Evolutionary conservation across 2,113 vertebrate genomes (phyloP).

Genomic region (Actenoides hombroni): DNA sequence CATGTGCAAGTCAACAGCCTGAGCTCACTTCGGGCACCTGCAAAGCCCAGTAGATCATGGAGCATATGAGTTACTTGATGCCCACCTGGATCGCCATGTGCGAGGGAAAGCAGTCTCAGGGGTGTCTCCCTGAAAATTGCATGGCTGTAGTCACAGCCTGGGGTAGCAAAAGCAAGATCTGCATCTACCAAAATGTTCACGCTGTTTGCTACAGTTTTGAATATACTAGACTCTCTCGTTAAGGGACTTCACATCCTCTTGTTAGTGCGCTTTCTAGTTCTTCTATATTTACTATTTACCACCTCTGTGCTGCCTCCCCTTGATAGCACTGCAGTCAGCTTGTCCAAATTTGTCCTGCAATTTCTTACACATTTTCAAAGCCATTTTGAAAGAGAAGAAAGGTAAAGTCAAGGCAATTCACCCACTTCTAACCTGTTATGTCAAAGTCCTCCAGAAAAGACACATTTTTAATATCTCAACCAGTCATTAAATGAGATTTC

Average conservation of each 20-base stretch:
- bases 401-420: neutral
- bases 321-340: neutral
- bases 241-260: neutral
- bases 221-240: neutral
- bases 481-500: neutral
- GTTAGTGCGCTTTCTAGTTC: neutral
- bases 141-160: neutral
- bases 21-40: neutral
- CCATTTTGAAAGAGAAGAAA: neutral
- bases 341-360: neutral
- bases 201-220: neutral
- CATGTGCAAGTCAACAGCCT: neutral
- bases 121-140: neutral
- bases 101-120: neutral
- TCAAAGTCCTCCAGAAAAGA: neutral
- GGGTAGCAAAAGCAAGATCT: neutral
- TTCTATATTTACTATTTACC: neutral
- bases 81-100: rapidly evolving
- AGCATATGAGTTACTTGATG: neutral
- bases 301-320: neutral
- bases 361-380: neutral
- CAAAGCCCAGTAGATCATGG: neutral
- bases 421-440: neutral
- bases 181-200: neutral
- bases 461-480: neutral